Evolutionary conservation across 2,113 vertebrate species (phyloP).

Genomic region (Bothrops jararaca): DNA sequence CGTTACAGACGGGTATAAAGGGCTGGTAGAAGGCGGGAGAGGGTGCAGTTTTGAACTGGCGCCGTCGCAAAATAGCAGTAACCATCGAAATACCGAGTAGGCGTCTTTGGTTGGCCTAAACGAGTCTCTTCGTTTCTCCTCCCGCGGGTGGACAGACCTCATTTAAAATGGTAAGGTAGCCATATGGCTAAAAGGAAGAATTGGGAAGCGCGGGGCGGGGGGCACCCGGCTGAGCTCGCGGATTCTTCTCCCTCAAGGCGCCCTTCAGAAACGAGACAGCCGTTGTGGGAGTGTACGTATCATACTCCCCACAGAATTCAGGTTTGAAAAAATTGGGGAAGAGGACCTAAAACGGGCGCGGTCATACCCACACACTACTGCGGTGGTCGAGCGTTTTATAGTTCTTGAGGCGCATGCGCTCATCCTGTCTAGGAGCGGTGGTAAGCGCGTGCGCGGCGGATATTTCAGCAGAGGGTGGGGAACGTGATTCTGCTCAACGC

Average conservation of each 20-base stretch:
- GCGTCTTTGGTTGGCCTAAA: background rate
- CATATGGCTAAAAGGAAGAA: background rate
- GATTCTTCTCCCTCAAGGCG: background rate
- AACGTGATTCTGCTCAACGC: slow-evolving; percentile 11
- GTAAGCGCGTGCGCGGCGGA: slow-evolving; percentile 6
- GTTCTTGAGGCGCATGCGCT: slow-evolving; percentile 40
- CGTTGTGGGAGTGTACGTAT: too few relatives aligned
- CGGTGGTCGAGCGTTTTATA: background rate
- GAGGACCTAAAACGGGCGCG: slow-evolving; percentile 19
- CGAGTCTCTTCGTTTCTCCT: background rate
- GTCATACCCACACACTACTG: background rate
- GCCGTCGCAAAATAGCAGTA: slow-evolving; percentile 2
- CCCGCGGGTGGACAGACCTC: background rate
- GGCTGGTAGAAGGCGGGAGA: slow-evolving; percentile 72
- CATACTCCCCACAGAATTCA: too few relatives aligned
- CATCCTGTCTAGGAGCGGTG: accelerated
- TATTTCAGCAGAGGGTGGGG: background rate
- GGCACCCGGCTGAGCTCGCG: background rate
- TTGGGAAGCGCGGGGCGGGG: background rate
- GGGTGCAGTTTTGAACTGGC: slow-evolving; percentile 75
- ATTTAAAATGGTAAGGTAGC: slow-evolving; percentile 62
- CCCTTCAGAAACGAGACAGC: background rate
- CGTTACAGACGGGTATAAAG: slow-evolving; percentile 71
- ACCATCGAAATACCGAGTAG: accelerated
- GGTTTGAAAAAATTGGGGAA: background rate